phyloP scores from a whole-genome alignment of 2,797 vertebrate species.

The Paguma larvata region DNA sequence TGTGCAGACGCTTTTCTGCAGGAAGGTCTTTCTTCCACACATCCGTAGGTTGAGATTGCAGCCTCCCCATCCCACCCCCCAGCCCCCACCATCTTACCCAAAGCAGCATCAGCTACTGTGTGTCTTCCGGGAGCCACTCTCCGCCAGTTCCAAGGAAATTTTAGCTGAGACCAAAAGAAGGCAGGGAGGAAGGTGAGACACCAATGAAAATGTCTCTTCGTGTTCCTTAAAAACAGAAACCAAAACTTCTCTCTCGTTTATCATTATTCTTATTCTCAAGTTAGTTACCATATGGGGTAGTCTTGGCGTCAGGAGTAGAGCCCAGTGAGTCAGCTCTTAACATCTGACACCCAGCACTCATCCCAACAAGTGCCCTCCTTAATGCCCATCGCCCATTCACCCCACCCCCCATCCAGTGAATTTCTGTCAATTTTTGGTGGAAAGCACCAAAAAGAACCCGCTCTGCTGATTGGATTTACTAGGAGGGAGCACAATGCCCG shows the following conservation, averaged over 20 bases:
- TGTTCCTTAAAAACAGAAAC: background rate
- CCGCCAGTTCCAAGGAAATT: background rate
- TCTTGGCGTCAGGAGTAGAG: too few relatives aligned
- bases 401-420: background rate
- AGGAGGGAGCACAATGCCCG: background rate
- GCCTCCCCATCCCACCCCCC: too few relatives aligned
- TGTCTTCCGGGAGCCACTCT: background rate
- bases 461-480: background rate
- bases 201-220: background rate
- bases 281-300: too few relatives aligned
- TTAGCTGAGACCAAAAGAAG: background rate
- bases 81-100: background rate
- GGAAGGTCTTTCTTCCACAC: background rate
- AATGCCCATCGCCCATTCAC: too few relatives aligned
- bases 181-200: background rate
- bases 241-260: background rate
- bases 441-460: background rate
- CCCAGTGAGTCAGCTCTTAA: too few relatives aligned
- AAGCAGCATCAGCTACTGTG: too few relatives aligned
- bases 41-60: background rate
- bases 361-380: too few relatives aligned
- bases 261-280: too few relatives aligned
- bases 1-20: background rate
- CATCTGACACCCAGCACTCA: too few relatives aligned
- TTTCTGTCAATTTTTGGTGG: background rate